Evolutionary conservation across 2,888 invertebrate species (phyloP).

Genomic region (Nemotelus pantherinus): DNA sequence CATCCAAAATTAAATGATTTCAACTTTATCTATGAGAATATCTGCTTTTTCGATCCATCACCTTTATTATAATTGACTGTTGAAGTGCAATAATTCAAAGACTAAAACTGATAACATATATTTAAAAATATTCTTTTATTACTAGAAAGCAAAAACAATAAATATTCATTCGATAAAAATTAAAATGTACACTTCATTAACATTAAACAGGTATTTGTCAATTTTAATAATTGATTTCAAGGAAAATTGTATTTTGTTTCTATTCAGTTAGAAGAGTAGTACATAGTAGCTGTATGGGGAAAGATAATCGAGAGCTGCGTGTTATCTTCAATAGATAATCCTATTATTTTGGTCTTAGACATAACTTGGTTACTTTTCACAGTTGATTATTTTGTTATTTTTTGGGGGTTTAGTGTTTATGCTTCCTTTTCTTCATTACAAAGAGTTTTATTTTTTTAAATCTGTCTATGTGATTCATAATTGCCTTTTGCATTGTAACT

Average conservation of each 20-base stretch:
- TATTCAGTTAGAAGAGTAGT: constrained; percentile 24
- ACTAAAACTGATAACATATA: not conserved
- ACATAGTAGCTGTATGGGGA: constrained; percentile 27
- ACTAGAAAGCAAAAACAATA: constrained; percentile 51
- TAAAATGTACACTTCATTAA: constrained; percentile 47
- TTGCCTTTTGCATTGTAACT: constrained; percentile 9
- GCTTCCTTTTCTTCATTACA: constrained; percentile 5
- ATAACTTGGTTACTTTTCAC: constrained; percentile 31
- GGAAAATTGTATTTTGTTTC: constrained; percentile 38
- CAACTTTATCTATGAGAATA: too few species aligned
- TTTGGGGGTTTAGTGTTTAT: constrained; percentile 1
- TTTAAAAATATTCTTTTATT: constrained; percentile 51
- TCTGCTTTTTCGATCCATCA: too few species aligned
- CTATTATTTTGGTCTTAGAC: constrained; percentile 40
- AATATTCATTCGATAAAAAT: constrained; percentile 49
- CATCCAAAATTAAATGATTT: too few species aligned
- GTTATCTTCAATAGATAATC: constrained; percentile 34
- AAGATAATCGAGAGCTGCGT: constrained; percentile 35
- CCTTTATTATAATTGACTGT: too few species aligned
- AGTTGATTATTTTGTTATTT: too few species aligned
- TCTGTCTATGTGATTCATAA: constrained; percentile 1
- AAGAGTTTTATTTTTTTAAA: constrained; percentile 4
- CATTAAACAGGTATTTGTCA: constrained; percentile 44
- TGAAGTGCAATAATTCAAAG: too few species aligned
- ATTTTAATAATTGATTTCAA: constrained; percentile 41